Base-by-base conservation (phyloP, 2,113 vertebrate genomes). In the Aptenodytes patagonicus region DNA sequence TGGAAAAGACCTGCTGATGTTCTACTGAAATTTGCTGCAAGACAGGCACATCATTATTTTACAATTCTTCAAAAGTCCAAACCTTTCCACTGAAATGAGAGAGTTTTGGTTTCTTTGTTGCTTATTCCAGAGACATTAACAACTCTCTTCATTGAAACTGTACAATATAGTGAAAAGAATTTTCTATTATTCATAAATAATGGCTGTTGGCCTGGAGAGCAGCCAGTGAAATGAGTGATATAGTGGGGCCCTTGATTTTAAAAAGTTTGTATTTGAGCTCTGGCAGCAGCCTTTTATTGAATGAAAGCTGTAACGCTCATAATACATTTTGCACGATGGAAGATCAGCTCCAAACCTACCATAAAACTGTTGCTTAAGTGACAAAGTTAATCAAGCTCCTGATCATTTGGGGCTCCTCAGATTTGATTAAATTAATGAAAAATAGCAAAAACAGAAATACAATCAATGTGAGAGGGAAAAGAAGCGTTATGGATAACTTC, bases 401-500 rank as follows among this genome's bases (percentile, higher is more conserved):
- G 5, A 60, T 85, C 44, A 64, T n/a, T 84, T 72, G 44, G 34
- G 24, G 62, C 58, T 90, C 46, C 49, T 85, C 36, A 64, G 60
- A 62, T 91, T 85, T 94, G 72, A 87, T 87, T 76, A 57, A 93
- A 80, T 82, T 83, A 71, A 58, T 95, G 75, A 83, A 88, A 95
- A 96, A 93, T 62, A 54, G 38, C 76, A 34, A 89, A 95, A 87
- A 60, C 9, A 73, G 58, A 82, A 91, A 75, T 77, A 17, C 17
- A 58, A 54, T 34, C 70, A 49, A 22, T 66, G 31, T 47, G 46
- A 61, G 61, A 76, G 14, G 70, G 34, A 31, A 80, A 62, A 82
- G 32, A n/a, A 84, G 17, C 28, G 6, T 79, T 94, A 36, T 28
- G 24, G 40, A 65, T 44, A 73, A 52, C 44, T 83, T 71, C 18